These are phyloP conservation scores for Ganaspis brasiliensis DNA, from an alignment of 2,888 invertebrate genomes.

Conservation along the genomic window DNA sequence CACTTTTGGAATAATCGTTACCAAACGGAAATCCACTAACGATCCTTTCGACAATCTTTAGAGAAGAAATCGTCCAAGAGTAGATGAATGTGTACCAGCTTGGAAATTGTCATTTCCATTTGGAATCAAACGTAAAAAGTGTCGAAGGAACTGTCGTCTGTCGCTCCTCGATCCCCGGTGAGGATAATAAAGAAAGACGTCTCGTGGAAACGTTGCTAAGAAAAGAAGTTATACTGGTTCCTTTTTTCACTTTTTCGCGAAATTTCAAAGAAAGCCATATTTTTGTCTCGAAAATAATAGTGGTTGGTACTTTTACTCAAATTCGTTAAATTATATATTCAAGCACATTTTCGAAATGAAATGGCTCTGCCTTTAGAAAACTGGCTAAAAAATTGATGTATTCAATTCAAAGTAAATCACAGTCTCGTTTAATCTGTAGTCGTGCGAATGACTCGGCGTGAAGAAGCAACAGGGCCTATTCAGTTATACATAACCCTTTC, in stretches of 20 bases:
- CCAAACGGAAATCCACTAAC: slow-evolving; percentile 37
- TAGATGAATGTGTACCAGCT: slow-evolving; percentile 54
- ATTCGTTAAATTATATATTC: slow-evolving; percentile 7
- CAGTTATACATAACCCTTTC: slow-evolving; percentile 29
- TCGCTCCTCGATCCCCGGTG: slow-evolving; percentile 26
- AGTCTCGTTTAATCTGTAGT: slow-evolving; percentile 11
- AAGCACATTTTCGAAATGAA: slow-evolving; percentile 33
- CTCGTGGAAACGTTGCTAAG: slow-evolving; percentile 4
- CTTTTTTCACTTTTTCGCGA: slow-evolving; percentile 26
- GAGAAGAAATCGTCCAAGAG: slow-evolving; percentile 45
- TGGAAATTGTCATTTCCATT: slow-evolving; percentile 57
- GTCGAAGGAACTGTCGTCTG: slow-evolving; percentile 38
- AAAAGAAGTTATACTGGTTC: background rate
- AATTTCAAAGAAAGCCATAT: background rate
- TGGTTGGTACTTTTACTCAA: background rate
- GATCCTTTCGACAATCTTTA: slow-evolving; percentile 41
- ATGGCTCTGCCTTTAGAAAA: background rate
- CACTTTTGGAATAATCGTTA: slow-evolving; percentile 30
- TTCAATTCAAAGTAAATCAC: too few relatives aligned
- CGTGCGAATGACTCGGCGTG: background rate
- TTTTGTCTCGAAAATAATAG: background rate
- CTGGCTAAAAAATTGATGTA: background rate
- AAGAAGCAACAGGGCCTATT: slow-evolving; percentile 42
- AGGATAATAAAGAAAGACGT: slow-evolving; percentile 42
- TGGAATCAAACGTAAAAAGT: slow-evolving; percentile 37